These are phyloP conservation scores for Threskiornis aethiopicus DNA, from an alignment of 2,797 vertebrate genomes.

Conservation along the genomic window DNA sequence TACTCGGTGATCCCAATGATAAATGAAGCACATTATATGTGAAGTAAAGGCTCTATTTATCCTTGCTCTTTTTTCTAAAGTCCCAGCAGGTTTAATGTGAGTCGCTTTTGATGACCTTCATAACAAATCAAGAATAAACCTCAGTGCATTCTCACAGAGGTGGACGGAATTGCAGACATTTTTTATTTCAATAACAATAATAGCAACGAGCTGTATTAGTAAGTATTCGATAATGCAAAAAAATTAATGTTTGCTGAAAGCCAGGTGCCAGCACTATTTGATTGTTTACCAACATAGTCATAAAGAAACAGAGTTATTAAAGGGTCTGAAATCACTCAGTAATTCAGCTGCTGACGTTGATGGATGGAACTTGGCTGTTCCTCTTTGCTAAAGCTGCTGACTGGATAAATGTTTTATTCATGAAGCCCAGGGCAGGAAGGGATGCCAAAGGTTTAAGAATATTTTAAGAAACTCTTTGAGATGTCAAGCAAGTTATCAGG, in stretches of 20 bases:
- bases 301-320: slow-evolving; percentile 78
- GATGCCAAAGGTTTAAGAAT: slow-evolving; percentile 89
- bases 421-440: slow-evolving; percentile 82
- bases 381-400: slow-evolving; percentile 87
- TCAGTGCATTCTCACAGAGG: neutral
- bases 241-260: slow-evolving; percentile 65
- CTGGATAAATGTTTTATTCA: slow-evolving; percentile 91
- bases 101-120: slow-evolving; percentile 53
- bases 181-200: neutral
- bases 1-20: slow-evolving; percentile 40
- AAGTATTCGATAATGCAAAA: slow-evolving; percentile 48
- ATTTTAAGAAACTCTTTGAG: slow-evolving; percentile 87
- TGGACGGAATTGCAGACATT: neutral
- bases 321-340: slow-evolving; percentile 76
- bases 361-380: slow-evolving; percentile 84
- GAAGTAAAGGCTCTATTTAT: slow-evolving; percentile 55
- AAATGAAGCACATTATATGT: slow-evolving; percentile 65
- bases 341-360: slow-evolving; percentile 84
- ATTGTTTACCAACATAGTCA: slow-evolving; percentile 77
- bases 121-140: slow-evolving; percentile 26
- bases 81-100: slow-evolving; percentile 25
- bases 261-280: slow-evolving; percentile 53
- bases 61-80: neutral
- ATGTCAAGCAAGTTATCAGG: slow-evolving; percentile 85
- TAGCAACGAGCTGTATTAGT: neutral